Evolutionary conservation across 1,140 invertebrate species (phyloP).

Genomic region (Ceratoteleas bidentatus): DNA sequence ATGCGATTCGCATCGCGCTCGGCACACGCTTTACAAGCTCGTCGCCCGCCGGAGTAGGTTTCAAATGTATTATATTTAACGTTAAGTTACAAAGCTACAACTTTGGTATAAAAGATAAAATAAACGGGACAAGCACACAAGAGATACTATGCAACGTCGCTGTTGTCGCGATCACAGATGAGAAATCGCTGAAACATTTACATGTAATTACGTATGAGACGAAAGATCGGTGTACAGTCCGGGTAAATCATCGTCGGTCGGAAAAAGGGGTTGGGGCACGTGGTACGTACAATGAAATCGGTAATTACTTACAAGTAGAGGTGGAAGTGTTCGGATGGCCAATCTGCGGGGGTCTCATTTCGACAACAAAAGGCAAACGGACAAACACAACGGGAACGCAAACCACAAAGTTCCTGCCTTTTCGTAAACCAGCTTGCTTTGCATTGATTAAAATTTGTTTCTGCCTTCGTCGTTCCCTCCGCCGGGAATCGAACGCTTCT

Average conservation of each 20-base stretch:
- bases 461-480: slow-evolving; percentile 14
- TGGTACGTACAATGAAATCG: slow-evolving; percentile 54
- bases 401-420: too few relatives aligned
- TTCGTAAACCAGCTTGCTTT: too few relatives aligned
- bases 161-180: slow-evolving; percentile 60
- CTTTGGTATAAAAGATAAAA: slow-evolving; percentile 71
- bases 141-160: slow-evolving; percentile 59
- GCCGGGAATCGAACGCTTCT: slow-evolving; percentile 53
- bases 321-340: too few relatives aligned
- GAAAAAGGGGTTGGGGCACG: slow-evolving; percentile 21
- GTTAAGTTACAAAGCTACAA: slow-evolving; percentile 70
- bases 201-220: slow-evolving; percentile 59
- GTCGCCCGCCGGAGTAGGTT: slow-evolving; percentile 29
- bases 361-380: too few relatives aligned
- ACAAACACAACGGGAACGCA: too few relatives aligned
- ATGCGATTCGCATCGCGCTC: not conserved
- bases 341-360: too few relatives aligned
- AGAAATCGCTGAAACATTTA: slow-evolving; percentile 61
- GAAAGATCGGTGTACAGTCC: slow-evolving; percentile 43
- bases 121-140: slow-evolving; percentile 65
- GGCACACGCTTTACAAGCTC: slow-evolving; percentile 17
- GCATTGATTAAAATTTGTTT: slow-evolving; percentile 34
- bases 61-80: slow-evolving; percentile 69
- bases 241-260: slow-evolving; percentile 45
- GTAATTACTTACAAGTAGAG: slow-evolving; percentile 62